These are phyloP conservation scores for Helicoverpa armigera DNA, from an alignment of 1,140 invertebrate genomes.

Conservation along the genomic window DNA sequence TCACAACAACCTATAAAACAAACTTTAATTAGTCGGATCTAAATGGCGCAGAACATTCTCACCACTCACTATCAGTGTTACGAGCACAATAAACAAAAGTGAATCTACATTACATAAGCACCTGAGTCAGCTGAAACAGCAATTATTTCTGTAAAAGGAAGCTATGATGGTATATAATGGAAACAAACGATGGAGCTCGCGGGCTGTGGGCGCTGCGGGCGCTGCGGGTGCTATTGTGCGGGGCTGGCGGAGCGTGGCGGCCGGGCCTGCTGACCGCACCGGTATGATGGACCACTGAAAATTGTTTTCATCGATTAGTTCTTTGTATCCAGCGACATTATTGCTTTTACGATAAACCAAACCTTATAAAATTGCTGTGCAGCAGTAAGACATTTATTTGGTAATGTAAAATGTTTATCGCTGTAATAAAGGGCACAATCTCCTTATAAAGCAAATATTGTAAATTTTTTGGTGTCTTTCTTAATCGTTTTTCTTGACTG, in stretches of 20 bases:
- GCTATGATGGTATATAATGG: constrained; percentile 20
- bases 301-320: constrained; percentile 1
- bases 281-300: background rate
- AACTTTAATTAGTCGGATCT: background rate
- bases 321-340: background rate
- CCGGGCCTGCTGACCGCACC: background rate
- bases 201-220: background rate
- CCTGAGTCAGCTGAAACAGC: constrained; percentile 24
- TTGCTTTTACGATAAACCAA: too few relatives aligned
- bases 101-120: constrained; percentile 26
- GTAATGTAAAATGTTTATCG: background rate
- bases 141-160: constrained; percentile 32
- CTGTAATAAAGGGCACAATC: too few relatives aligned
- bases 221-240: background rate
- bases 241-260: background rate
- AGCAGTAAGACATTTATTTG: too few relatives aligned
- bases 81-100: constrained; percentile 33
- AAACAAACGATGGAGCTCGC: constrained; percentile 3
- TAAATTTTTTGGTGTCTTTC: background rate
- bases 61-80: constrained; percentile 20
- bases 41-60: background rate
- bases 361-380: too few relatives aligned
- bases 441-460: too few relatives aligned
- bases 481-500: background rate
- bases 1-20: background rate